Base-by-base conservation (phyloP, 2,797 vertebrate genomes). In the Sebastes nivosus region DNA sequence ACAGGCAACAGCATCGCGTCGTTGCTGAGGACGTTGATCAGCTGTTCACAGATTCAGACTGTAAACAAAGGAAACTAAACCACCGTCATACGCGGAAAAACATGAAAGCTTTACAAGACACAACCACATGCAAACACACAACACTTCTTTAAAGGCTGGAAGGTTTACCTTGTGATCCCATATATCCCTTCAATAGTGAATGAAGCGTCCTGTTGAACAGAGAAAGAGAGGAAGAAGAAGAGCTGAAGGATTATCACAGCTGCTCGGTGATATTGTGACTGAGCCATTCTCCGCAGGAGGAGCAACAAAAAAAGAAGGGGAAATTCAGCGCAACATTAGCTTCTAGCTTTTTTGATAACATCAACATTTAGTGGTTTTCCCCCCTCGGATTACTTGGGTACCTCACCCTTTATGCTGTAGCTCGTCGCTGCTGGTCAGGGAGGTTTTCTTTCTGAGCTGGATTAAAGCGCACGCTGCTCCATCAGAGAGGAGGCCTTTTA, bases 101-200 rank as follows among this genome's bases (percentile, higher is more conserved):
- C 72, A 77, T 1, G 10, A 68, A n/a, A 79, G 70, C n/a, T 38
- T 20, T 8, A 38, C 4, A 46, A 52, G 36, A 38, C 36, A 82
- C 85, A 83, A 46, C 20, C 59, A 20, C 65, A 79, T 57, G 65
- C 68, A 75, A 75, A 72, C 79, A 82, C 69, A 77, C 14, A 46
- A 67, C 61, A 85, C 65, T 57, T 63, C 3, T 66, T 24, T 2
- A 38, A 2, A 25, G 50, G 16, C 18, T 5, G 25, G 29, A 60
- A n/a, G 38, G 12, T 61, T 95, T 95, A 96, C 96, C 96, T 96
- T 95, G 95, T 91, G 96, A 96, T 93, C 96, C 96, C 96, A 96
- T 96, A 95, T 95, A 96, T 95, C 79, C 94, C 88, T 89, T 90
- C 90, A 93, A 92, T 88, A 75, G 82, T 86, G 88, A 92, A 86